phyloP scores from a whole-genome alignment of 2,113 vertebrate genomes.

The Hippopotamus amphibius region DNA sequence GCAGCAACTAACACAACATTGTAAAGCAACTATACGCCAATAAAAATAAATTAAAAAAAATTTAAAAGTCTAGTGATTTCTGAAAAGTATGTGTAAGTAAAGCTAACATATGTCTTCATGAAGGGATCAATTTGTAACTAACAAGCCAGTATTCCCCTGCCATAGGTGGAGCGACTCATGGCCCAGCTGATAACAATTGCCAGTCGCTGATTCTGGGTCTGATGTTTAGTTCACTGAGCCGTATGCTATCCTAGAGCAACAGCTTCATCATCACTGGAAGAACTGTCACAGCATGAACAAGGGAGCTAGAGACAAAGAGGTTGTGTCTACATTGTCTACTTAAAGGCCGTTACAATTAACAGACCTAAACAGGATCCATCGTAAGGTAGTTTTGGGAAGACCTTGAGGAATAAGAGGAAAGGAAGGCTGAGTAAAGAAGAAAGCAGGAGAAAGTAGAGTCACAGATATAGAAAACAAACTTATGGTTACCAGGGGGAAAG shows the following conservation, averaged over 20 bases:
- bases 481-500: too few relatives aligned
- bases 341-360: background rate
- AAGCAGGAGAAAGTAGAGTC: background rate
- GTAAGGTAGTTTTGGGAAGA: background rate
- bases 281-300: background rate
- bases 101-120: background rate
- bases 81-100: slow-evolving; percentile 35
- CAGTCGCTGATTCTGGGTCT: background rate
- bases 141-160: background rate
- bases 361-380: background rate
- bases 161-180: background rate
- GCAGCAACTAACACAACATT: too few relatives aligned
- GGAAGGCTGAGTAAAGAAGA: background rate
- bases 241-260: background rate
- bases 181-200: background rate
- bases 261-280: background rate
- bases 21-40: too few relatives aligned
- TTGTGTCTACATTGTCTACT: background rate
- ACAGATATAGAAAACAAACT: too few relatives aligned
- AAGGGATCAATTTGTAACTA: background rate
- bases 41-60: too few relatives aligned
- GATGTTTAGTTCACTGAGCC: background rate
- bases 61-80: slow-evolving; percentile 9
- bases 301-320: background rate
- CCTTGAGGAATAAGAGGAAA: background rate